Percentiles rank a stretch among this genome's conserved stretches.
phyloP scores from a whole-genome alignment of 2,888 invertebrate genomes.

The Eupithecia abbreviata region DNA sequence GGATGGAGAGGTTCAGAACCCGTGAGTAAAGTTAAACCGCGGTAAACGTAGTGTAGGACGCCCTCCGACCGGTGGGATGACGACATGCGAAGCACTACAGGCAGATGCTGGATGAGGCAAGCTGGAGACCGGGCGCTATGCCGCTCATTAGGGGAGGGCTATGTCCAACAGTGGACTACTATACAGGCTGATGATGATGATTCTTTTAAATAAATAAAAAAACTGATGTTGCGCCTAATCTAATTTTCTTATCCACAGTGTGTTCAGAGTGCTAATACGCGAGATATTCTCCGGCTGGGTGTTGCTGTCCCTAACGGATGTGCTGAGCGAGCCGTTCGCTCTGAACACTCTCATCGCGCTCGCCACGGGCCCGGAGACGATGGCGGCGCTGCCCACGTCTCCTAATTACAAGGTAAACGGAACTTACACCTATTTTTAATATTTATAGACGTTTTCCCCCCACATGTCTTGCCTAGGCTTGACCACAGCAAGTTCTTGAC shows the following conservation, averaged over 20 bases:
- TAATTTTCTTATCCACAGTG: slow-evolving; percentile 68
- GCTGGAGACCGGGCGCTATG: no score
- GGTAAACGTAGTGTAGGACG: no score
- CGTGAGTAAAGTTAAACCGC: slow-evolving; percentile 62
- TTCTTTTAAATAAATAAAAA: no score
- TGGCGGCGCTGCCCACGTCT: slow-evolving; percentile 72
- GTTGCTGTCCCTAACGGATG: slow-evolving; percentile 90
- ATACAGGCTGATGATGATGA: no score
- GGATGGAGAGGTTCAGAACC: slow-evolving; percentile 78
- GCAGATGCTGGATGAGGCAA: no score
- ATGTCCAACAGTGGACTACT: no score
- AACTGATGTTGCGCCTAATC: not conserved
- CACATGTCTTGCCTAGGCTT: no score
- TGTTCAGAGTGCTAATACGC: slow-evolving; percentile 86
- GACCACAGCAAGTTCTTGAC: no score
- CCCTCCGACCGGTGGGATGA: no score
- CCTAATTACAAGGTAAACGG: slow-evolving; percentile 73
- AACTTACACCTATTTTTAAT: not conserved
- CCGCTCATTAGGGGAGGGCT: no score
- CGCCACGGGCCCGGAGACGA: slow-evolving; percentile 78
- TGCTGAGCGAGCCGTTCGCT: slow-evolving; percentile 90
- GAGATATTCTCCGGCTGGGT: slow-evolving; percentile 93
- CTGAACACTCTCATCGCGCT: slow-evolving; percentile 87
- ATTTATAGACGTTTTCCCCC: no score
- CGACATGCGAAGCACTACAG: no score